Base-by-base conservation (phyloP, 2,797 vertebrate species). In the Myotis daubentonii region DNA sequence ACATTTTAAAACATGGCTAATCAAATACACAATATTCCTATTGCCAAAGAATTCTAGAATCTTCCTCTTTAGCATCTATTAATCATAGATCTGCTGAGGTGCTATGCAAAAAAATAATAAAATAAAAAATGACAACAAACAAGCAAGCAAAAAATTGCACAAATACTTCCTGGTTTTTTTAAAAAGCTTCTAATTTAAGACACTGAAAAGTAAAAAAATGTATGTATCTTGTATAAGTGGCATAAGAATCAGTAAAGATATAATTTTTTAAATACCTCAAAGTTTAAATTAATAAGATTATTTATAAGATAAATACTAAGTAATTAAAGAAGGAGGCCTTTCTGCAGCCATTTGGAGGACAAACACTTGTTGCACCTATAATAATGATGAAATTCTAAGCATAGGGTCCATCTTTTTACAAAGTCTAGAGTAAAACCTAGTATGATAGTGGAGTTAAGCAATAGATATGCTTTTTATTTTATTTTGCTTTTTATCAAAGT, bases 171-270 rank as follows among this genome's bases (percentile, higher is more conserved):
- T 74, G 74, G 2, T 55, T 81, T 94, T 62, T 9, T 41, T 11
- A 44, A 38, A 83, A 16, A 80, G 10, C 11, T 88, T 95, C 68
- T 89, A 80, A 91, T 60, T 85, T 86, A 89, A 92, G 23, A 70
- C 2, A 62, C 2, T 60, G 60, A 86, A 81, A 84, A 66, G 9
- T 38, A 72, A 85, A 55, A 51, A 12, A 51, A 12, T 60, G 57
- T 57, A 57, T 25, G 10, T 28, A 60, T 60, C 3, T 41, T 30
- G 12, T 85, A 36, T 75, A 83, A 88, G 17, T 41, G 10, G 16
- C 38, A 55, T 93, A 38, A 93, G 2, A 93, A 70, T 75, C 20
- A 51, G 7, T n/a, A 47, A 6, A 79, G 41, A 75, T 5, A 62
- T 16, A 74, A 25, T 15, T 36, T 49, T 25, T 30, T 38, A 71